Conservation (phyloP, 2,888 invertebrate species). For the Phorcus lineatus region DNA sequence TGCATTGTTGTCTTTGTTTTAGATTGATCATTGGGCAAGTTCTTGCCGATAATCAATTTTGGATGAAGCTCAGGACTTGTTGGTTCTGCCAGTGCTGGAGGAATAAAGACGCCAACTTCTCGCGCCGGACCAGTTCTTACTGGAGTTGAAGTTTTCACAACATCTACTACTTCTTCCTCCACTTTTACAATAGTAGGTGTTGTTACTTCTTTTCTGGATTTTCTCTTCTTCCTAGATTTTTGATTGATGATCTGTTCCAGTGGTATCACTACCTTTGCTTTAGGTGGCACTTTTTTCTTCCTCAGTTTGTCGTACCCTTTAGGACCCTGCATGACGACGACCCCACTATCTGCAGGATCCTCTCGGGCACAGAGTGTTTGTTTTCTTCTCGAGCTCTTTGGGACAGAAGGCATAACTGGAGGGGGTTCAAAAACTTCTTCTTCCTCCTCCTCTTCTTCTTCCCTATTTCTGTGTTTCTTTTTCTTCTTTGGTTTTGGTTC, state of each 20-base stretch:
- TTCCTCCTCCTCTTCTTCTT: background rate
- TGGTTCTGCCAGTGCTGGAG: background rate
- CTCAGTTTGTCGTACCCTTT: too few species aligned
- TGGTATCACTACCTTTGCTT: too few species aligned
- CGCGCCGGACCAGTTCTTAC: background rate
- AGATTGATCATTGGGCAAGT: too few species aligned
- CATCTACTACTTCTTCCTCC: too few species aligned
- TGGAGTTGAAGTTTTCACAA: too few species aligned
- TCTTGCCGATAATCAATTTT: too few species aligned
- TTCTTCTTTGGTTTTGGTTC: background rate
- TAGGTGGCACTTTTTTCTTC: too few species aligned
- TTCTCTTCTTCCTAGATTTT: too few species aligned
- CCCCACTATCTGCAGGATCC: background rate
- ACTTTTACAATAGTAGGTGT: too few species aligned
- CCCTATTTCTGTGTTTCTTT: background rate
- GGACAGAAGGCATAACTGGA: background rate
- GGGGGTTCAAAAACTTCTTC: background rate
- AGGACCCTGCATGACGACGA: background rate
- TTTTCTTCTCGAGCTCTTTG: background rate
- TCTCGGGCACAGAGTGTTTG: background rate
- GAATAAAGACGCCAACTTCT: slow-evolving; percentile 11
- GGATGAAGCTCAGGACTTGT: background rate
- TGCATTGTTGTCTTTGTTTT: too few species aligned
- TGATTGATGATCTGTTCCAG: too few species aligned
- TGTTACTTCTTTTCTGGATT: too few species aligned